Conservation (phyloP, 1,140 invertebrate species). For the Coptotermes formosanus region DNA sequence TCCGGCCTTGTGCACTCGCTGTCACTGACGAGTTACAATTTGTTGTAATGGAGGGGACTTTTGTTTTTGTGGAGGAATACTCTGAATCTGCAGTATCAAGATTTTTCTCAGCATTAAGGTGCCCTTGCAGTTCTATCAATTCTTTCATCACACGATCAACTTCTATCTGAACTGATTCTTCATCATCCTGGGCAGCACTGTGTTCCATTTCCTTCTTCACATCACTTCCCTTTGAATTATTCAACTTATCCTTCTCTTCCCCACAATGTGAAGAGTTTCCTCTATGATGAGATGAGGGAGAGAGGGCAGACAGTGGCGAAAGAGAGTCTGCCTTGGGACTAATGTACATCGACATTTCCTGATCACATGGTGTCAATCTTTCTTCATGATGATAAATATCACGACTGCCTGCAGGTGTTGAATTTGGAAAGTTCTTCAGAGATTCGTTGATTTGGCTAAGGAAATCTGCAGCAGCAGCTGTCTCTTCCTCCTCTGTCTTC, state of each 20-base stretch:
- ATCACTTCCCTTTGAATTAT: neutral
- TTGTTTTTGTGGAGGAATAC: neutral
- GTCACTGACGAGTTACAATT: neutral
- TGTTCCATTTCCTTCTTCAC: neutral
- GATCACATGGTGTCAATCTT: neutral
- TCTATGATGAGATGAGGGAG: neutral
- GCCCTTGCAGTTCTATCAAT: constrained; percentile 43
- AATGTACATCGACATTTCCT: neutral
- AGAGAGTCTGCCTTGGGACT: neutral
- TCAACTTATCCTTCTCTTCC: constrained; percentile 26
- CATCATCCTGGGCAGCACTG: constrained; percentile 38
- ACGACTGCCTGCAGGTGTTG: neutral
- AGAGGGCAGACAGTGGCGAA: neutral
- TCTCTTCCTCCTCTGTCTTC: constrained; percentile 41
- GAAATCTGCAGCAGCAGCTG: constrained; percentile 51
- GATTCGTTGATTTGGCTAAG: constrained; percentile 51
- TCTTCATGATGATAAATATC: neutral
- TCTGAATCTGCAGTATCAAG: neutral
- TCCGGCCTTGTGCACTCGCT: neutral
- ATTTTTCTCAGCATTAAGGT: neutral
- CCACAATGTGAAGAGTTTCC: neutral
- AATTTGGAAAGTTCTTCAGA: constrained; percentile 27
- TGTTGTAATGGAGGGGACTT: neutral
- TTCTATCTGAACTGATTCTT: constrained; percentile 42
- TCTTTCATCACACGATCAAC: constrained; percentile 38